Conservation (phyloP, 2,888 invertebrate species). For the Nephrotoma appendiculata region DNA sequence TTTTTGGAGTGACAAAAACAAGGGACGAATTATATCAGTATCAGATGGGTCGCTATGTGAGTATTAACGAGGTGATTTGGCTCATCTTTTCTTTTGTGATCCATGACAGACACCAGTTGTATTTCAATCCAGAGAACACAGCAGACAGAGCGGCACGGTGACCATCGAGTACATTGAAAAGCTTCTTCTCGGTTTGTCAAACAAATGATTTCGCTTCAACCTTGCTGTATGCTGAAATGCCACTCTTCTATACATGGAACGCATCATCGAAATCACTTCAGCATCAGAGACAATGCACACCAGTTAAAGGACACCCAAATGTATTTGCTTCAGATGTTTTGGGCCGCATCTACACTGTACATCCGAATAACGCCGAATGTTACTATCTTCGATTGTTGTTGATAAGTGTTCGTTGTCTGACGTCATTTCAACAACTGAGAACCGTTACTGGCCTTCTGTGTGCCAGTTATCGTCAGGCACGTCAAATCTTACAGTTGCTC, state of each 20-base stretch:
- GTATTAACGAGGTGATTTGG: background rate
- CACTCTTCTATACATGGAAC: background rate
- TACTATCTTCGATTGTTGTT: background rate
- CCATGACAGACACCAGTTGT: background rate
- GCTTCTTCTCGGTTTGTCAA: background rate
- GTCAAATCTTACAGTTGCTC: too few relatives aligned
- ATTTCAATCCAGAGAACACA: background rate
- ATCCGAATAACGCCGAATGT: background rate
- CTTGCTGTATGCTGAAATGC: background rate
- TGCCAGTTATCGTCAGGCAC: background rate
- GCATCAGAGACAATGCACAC: background rate
- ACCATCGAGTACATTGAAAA: background rate
- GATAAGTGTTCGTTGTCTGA: background rate
- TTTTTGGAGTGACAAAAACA: too few relatives aligned
- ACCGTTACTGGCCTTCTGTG: background rate
- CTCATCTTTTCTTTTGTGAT: background rate
- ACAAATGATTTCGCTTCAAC: background rate
- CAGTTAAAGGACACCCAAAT: background rate
- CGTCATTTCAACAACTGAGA: too few relatives aligned
- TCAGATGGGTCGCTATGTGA: background rate
- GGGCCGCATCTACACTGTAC: background rate
- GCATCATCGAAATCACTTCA: background rate
- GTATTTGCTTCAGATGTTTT: background rate
- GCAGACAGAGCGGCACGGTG: background rate
- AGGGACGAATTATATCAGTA: background rate